Base-by-base conservation (phyloP, 1,140 invertebrate species). In the Monomorium pharaonis region DNA sequence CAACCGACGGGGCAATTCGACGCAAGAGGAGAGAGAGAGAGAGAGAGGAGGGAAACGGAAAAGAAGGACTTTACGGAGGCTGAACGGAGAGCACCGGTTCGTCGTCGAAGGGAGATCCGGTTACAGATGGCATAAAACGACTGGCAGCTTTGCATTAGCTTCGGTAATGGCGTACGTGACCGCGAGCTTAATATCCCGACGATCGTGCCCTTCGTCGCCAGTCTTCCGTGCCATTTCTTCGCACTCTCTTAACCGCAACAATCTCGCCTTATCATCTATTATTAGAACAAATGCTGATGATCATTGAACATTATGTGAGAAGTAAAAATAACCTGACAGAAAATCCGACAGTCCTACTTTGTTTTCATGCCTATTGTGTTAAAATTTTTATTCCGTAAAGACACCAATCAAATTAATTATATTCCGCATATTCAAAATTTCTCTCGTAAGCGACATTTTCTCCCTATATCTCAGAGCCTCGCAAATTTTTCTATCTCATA, bases 91-190 rank as follows among this genome's bases (percentile, higher is more conserved):
- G 89, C 81, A 85, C 81, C 84, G 72, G 65, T 58, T 86, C 84
- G 86, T 86, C 90, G 89, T 86, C 88, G 88, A 87, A 89, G 86
- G 90, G 84, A 88, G 91, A 92, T 93, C 92, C 90, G 87, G 90
- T 94, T 94, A 92, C 92, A 92, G 92, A 93, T 92, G 92, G 91
- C 93, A 92, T 86, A 84, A 92, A 92, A 92, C 91, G 89, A 93
- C 90, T 92, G 91, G 92, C 92, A 92, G 92, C 92, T 94, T 92
- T 92, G 89, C 92, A 93, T 94, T 93, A 92, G 92, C 91, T 89
- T 86, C 84, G 89, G 88, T 94, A 94, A 93, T 94, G 91, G 93
- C 85, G 92, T 93, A 93, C 92, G 93, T 94, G 92, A 92, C 92
- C 90, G 89, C 91, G 92, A 91, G 89, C 90, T 91, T 91, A 90